Base-by-base conservation (phyloP, 2,113 vertebrate genomes). In the Lagopus leucura region DNA sequence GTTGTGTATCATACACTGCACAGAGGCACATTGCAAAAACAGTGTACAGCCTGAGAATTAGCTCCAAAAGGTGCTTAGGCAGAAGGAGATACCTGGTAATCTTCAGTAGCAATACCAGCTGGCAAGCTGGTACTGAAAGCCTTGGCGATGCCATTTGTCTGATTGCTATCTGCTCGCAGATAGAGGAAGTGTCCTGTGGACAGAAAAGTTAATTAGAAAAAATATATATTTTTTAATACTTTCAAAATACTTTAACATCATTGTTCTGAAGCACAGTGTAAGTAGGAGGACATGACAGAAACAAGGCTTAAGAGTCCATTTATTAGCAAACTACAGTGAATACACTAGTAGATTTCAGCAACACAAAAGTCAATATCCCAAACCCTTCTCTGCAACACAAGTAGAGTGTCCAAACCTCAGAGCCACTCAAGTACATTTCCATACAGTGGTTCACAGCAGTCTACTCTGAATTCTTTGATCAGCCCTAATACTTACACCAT, bases 141-240 rank as follows among this genome's bases (percentile, higher is more conserved):
- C 48, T 88, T 96, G 1, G 98, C 98, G 65, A 95, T 57, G 11
- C 86, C 95, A 2, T 70, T 87, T 3, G 94, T 95, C 60, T 92
- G 90, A 61, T 75, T 95, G 74, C 96, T 97, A 67, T 97, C 93
- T 47, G 98, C 97, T 91, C 95, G 96, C 71, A 99, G 90, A 88
- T 98, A 98, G 65, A 99, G 97, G 82, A 99, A 99, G 91, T 98
- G 97, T 45, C 98, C 99, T 99, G 86, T 32, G 65, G 87, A 70
- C 61, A 89, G 21, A 93, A 28, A 36, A 89, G 60, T 12, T n/a
- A 71, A 87, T 52, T 82, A 88, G 40, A 47, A 84, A 77, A 72
- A 25, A 28, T 27, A 65, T 76, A 54, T 17, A 69, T 38, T 38
- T 54, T 42, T 18, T 27, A 82, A 47, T 21, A 57, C 22, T 60